Conservation (phyloP, 2,113 vertebrate genomes). For the Boleophthalmus pectinirostris region DNA sequence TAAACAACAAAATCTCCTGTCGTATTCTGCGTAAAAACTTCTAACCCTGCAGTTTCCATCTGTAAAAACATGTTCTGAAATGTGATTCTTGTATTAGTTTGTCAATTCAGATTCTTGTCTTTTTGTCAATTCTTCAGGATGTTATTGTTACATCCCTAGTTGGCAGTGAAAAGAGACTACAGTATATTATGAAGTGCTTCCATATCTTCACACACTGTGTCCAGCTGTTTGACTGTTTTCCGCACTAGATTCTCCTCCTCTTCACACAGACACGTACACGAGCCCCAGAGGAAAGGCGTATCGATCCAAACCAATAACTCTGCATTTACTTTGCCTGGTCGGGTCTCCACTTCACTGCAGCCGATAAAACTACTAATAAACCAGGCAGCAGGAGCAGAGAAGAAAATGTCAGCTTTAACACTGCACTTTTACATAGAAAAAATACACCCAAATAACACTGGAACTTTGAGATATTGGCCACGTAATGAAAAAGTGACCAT, state of each 20-base stretch:
- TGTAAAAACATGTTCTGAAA: too few species aligned
- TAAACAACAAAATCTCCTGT: too few species aligned
- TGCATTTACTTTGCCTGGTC: conserved; percentile 35
- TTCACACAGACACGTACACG: conserved; percentile 29
- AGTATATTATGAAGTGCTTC: background rate
- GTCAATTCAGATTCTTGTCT: too few species aligned
- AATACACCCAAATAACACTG: conserved; percentile 16
- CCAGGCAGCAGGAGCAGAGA: background rate
- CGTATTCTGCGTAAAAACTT: too few species aligned
- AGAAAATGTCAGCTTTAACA: conserved; percentile 10
- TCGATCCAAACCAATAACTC: conserved; percentile 56
- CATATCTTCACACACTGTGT: conserved; percentile 14
- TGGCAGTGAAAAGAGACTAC: background rate
- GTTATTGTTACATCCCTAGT: too few species aligned
- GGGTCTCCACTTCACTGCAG: conserved; percentile 23
- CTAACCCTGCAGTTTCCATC: too few species aligned
- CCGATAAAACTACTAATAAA: conserved; percentile 16
- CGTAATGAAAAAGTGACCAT: too few species aligned
- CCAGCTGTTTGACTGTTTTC: conserved; percentile 26
- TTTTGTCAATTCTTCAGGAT: too few species aligned
- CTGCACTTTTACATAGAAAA: background rate
- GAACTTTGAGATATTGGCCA: background rate
- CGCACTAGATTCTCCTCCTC: conserved; percentile 17
- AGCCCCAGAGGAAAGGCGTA: conserved; percentile 41
- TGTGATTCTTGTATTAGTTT: too few species aligned